A percentile compares a stretch with the other conserved stretches of the same genome.
Conservation (phyloP, 2,113 vertebrate genomes). For the Cebidichthys violaceus region DNA sequence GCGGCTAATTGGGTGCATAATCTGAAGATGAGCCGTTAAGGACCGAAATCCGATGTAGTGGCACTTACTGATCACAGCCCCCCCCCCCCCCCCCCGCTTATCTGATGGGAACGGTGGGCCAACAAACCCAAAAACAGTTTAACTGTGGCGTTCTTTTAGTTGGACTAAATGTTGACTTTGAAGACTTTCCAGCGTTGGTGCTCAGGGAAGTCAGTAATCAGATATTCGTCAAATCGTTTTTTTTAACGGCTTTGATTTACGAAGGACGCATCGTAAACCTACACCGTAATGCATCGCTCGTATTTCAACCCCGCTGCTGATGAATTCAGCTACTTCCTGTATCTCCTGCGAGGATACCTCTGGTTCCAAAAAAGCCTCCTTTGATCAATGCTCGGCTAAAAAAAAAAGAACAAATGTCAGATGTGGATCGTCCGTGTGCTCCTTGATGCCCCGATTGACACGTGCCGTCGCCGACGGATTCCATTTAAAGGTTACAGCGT, state of each 20-base stretch:
- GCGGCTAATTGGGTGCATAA: conserved; percentile 57
- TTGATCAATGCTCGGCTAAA: conserved; percentile 73
- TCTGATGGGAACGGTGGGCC: conserved; percentile 1
- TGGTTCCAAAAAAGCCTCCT: conserved; percentile 44
- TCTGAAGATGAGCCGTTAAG: conserved; percentile 40
- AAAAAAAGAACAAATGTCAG: conserved; percentile 81
- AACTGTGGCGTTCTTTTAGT: not conserved
- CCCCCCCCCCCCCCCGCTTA: conserved; percentile 24
- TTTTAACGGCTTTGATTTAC: conserved; percentile 13
- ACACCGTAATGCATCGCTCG: conserved; percentile 7
- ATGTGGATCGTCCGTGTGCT: conserved; percentile 69
- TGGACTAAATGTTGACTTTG: not conserved
- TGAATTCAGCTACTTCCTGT: conserved; percentile 50
- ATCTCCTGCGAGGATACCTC: conserved; percentile 59
- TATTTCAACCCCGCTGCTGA: conserved; percentile 24
- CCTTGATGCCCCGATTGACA: conserved; percentile 61
- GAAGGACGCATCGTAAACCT: not conserved
- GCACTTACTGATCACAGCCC: conserved; percentile 38
- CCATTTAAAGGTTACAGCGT: conserved; percentile 74
- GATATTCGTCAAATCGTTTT: not conserved
- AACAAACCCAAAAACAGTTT: not conserved
- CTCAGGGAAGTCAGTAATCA: not conserved
- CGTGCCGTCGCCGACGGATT: conserved; percentile 61
- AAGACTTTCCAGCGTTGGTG: not conserved
- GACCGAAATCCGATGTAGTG: conserved; percentile 36